Conservation (phyloP, 2,113 vertebrate species). For the Beaufortia kweichowensis region DNA sequence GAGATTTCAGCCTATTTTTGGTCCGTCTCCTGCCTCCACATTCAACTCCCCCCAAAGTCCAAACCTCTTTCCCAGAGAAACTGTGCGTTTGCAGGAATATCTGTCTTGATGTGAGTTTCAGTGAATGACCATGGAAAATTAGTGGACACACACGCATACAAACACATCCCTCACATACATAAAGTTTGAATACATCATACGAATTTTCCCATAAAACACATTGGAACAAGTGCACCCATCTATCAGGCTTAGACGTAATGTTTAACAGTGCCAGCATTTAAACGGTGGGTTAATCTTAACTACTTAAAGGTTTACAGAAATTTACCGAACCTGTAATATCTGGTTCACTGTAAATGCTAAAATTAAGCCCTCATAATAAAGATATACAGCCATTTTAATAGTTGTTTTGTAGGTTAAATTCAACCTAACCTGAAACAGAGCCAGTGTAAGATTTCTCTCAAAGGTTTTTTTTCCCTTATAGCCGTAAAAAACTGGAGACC, state of each 20-base stretch:
- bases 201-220: slow-evolving; percentile 46
- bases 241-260: not conserved
- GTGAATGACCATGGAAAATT: not conserved
- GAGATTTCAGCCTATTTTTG: slow-evolving; percentile 65
- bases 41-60: slow-evolving; percentile 64
- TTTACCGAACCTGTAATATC: slow-evolving; percentile 2
- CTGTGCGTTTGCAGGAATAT: slow-evolving; percentile 53
- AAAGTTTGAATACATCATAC: slow-evolving; percentile 1
- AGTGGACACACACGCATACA: slow-evolving; percentile 44
- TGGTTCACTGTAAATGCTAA: not conserved
- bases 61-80: slow-evolving; percentile 69
- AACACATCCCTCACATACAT: slow-evolving; percentile 59
- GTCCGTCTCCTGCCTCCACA: slow-evolving; percentile 61
- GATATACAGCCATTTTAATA: not conserved
- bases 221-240: slow-evolving; percentile 44
- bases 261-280: not conserved
- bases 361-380: slow-evolving; percentile 15
- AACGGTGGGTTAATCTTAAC: not conserved
- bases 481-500: not conserved
- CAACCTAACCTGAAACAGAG: not conserved
- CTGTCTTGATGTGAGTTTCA: not conserved
- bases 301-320: slow-evolving; percentile 10
- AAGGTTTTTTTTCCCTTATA: slow-evolving; percentile 29
- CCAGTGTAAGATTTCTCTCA: slow-evolving; percentile 4
- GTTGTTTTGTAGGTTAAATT: not conserved